Evolutionary conservation across 2,113 vertebrate species (phyloP).

Genomic region (Oryctolagus cuniculus): DNA sequence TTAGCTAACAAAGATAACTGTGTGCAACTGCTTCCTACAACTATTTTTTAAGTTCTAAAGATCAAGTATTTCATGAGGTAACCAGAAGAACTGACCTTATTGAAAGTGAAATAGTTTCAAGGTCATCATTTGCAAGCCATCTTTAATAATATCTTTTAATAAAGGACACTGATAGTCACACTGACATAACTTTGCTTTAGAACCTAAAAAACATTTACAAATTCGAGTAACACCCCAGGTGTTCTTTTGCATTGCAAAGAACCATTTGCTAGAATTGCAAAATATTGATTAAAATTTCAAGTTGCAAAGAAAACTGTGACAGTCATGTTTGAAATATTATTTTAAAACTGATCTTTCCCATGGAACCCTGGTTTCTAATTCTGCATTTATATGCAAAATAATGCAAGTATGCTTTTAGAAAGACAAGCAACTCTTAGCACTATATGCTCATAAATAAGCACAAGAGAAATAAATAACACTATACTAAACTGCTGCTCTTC

Average conservation of each 20-base stretch:
- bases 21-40: conserved; percentile 21
- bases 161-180: conserved; percentile 22
- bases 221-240: conserved; percentile 73
- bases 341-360: conserved; percentile 71
- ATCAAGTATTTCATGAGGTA: conserved; percentile 44
- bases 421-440: conserved; percentile 43
- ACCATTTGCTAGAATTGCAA: conserved; percentile 69
- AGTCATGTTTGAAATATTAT: conserved; percentile 68
- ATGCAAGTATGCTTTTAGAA: conserved; percentile 58
- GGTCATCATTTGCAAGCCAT: conserved; percentile 42
- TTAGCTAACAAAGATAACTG: conserved; percentile 38
- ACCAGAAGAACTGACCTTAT: not conserved
- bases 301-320: conserved; percentile 76
- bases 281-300: conserved; percentile 79
- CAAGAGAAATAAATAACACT: conserved; percentile 30
- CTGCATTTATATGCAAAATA: conserved; percentile 73
- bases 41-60: conserved; percentile 32
- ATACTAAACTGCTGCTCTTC: not conserved
- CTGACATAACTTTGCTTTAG: conserved; percentile 54
- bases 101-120: conserved; percentile 48
- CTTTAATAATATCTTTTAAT: conserved; percentile 58
- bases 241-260: conserved; percentile 77
- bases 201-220: conserved; percentile 63
- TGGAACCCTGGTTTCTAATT: conserved; percentile 69
- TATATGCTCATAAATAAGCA: conserved; percentile 46